Conservation (phyloP, 2,113 vertebrate species). For the Larimichthys polyactis region DNA sequence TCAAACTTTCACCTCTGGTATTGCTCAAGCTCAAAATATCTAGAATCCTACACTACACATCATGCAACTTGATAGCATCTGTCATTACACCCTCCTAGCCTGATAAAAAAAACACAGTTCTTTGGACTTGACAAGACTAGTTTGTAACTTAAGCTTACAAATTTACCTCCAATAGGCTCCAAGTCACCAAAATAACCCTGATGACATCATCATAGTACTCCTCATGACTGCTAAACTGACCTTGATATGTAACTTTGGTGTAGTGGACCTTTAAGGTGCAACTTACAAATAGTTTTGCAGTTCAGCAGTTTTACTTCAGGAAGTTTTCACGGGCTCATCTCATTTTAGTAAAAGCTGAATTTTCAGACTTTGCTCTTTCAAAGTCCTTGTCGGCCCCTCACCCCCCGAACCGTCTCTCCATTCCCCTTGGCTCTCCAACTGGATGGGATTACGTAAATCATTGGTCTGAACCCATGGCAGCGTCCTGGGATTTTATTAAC, state of each 20-base stretch:
- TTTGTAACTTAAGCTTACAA: too few relatives aligned
- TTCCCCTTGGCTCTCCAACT: slow-evolving; percentile 16
- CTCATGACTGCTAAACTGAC: not conserved
- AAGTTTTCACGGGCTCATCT: not conserved
- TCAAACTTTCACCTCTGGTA: too few relatives aligned
- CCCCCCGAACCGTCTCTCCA: not conserved
- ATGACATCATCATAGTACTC: not conserved
- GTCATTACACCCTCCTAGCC: too few relatives aligned
- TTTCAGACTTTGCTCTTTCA: not conserved
- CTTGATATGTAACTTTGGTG: not conserved
- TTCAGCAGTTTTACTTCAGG: not conserved
- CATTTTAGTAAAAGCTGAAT: slow-evolving; percentile 3
- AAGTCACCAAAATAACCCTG: not conserved
- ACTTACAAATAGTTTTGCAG: not conserved
- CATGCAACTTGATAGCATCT: too few relatives aligned
- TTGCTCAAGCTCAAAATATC: too few relatives aligned
- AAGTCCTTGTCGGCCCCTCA: not conserved
- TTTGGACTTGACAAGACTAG: too few relatives aligned
- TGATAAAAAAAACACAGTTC: too few relatives aligned
- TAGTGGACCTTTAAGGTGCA: not conserved
- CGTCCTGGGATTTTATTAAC: slow-evolving; percentile 53
- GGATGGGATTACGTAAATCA: slow-evolving; percentile 60
- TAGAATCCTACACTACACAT: too few relatives aligned
- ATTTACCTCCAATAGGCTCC: too few relatives aligned
- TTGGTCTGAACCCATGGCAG: slow-evolving; percentile 45